phyloP scores from a whole-genome alignment of 2,797 vertebrate genomes.

The Momotus momota region DNA sequence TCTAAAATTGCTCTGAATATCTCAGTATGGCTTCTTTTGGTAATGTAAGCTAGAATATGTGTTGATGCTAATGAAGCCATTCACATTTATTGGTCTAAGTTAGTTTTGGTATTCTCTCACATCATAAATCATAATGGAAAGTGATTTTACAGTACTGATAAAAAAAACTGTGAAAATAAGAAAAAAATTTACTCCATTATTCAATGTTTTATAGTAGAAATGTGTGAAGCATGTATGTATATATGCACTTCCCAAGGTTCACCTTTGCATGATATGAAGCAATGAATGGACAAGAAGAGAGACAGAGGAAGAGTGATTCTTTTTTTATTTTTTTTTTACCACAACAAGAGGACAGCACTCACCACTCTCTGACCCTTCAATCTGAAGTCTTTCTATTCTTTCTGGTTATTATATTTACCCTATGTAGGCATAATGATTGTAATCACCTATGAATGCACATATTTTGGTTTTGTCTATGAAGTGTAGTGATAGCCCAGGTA shows the following conservation, averaged over 20 bases:
- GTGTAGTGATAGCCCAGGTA: background rate
- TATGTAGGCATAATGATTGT: background rate
- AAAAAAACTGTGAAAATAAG: conserved; percentile 13
- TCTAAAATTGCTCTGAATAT: background rate
- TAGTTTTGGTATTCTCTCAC: background rate
- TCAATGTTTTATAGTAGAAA: background rate
- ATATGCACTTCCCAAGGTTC: background rate
- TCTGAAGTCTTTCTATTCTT: background rate
- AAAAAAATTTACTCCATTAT: background rate
- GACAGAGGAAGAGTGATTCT: no score
- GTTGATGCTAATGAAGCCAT: conserved; percentile 3
- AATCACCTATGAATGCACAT: background rate
- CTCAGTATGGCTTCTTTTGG: background rate
- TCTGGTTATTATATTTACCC: background rate
- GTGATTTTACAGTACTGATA: background rate
- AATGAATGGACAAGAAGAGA: background rate
- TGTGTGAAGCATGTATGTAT: background rate
- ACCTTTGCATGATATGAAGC: background rate
- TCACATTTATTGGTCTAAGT: conserved; percentile 33
- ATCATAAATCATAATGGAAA: conserved; percentile 15
- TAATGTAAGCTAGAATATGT: background rate
- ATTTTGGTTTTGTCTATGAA: background rate
- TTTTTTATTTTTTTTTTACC: background rate
- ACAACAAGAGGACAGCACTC: background rate
- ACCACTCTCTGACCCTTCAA: background rate